Evolutionary conservation across 2,797 vertebrate genomes (phyloP).

Genomic region (Lagodon rhomboides): DNA sequence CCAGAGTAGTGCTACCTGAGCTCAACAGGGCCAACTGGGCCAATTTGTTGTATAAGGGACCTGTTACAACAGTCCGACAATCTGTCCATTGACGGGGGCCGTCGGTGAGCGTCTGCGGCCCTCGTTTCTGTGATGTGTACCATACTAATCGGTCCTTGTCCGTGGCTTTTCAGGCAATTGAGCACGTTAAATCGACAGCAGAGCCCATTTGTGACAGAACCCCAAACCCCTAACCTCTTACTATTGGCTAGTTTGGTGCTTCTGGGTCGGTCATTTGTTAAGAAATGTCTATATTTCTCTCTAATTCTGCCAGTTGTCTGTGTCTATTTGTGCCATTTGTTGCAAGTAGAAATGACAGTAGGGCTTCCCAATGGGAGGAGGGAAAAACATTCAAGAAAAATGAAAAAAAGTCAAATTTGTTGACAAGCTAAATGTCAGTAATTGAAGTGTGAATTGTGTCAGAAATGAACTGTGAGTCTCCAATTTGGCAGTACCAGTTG

Average conservation of each 20-base stretch:
- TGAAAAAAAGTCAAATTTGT: neutral
- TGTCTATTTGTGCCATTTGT: constrained; percentile 5
- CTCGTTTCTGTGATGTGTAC: too few species aligned
- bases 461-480: neutral
- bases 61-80: too few species aligned
- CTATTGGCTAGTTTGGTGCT: too few species aligned
- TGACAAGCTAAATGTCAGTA: neutral
- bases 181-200: too few species aligned
- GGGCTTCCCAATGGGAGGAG: neutral
- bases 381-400: too few species aligned
- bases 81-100: too few species aligned
- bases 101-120: too few species aligned
- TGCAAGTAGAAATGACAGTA: neutral
- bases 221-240: too few species aligned
- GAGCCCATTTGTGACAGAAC: too few species aligned
- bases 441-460: neutral
- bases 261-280: neutral
- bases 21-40: neutral
- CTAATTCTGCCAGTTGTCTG: neutral
- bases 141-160: too few species aligned
- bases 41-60: neutral
- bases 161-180: too few species aligned
- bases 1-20: neutral
- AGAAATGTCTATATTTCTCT: neutral
- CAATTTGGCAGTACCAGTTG: neutral